These are phyloP conservation scores for Steinernema hermaphroditum DNA, from an alignment of 2,888 invertebrate species.

Conservation along the genomic window DNA sequence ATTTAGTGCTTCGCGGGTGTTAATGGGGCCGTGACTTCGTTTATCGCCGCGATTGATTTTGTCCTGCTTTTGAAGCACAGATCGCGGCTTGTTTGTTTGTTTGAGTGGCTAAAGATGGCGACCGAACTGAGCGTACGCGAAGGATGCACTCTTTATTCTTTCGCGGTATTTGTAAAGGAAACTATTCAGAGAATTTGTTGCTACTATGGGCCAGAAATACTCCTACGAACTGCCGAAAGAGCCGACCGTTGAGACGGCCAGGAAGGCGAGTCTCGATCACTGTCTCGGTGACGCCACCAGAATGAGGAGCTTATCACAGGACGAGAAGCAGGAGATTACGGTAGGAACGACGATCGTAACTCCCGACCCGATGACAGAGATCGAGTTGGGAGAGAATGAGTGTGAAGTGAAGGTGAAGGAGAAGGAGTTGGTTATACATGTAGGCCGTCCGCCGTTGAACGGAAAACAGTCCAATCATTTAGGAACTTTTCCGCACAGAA, in stretches of 20 bases:
- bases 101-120: no score
- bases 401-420: neutral
- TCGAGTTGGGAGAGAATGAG: neutral
- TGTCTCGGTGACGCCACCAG: neutral
- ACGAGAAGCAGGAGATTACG: neutral
- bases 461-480: neutral
- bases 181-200: no score
- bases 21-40: no score
- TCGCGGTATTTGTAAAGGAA: no score
- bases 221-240: conserved; percentile 8
- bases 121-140: no score
- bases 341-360: neutral
- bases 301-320: neutral
- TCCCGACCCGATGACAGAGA: neutral
- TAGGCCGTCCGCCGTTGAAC: neutral
- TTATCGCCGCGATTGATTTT: no score
- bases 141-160: no score
- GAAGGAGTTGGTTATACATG: neutral
- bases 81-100: no score
- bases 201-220: conserved; percentile 11
- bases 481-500: neutral
- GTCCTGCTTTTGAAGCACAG: no score
- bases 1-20: no score
- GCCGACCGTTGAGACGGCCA: neutral
- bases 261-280: conserved; percentile 1